These are phyloP conservation scores for Mesitornis unicolor DNA, from an alignment of 2,113 vertebrate genomes.

Conservation along the genomic window DNA sequence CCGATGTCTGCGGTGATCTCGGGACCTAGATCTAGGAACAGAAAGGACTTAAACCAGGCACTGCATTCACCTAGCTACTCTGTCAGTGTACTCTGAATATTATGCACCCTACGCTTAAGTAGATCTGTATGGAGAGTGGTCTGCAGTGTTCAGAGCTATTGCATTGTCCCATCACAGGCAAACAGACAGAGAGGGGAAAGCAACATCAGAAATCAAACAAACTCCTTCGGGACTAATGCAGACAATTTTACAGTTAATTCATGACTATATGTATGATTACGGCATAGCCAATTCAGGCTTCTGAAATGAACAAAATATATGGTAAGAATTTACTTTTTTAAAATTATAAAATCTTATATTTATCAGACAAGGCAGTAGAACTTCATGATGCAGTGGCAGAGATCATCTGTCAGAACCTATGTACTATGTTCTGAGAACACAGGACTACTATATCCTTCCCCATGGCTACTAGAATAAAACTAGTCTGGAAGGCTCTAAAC, in stretches of 20 bases:
- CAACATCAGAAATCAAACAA: background rate
- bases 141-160: background rate
- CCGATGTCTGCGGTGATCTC: slow-evolving; percentile 76
- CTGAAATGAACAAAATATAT: background rate
- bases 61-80: background rate
- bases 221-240: background rate
- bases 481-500: background rate
- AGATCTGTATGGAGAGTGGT: background rate
- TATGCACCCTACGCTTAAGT: background rate
- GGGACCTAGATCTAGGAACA: slow-evolving; percentile 75
- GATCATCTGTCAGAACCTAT: background rate
- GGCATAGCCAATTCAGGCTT: background rate
- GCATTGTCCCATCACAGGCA: background rate
- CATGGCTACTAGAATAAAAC: background rate
- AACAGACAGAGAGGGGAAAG: background rate
- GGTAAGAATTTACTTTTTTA: background rate
- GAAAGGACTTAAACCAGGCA: background rate
- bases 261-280: background rate
- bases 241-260: background rate
- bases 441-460: background rate
- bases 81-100: background rate
- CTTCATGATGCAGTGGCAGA: background rate
- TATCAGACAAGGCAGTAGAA: background rate
- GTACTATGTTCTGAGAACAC: background rate
- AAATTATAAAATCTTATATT: background rate